Conservation (phyloP, 1,140 invertebrate species). For the Hyphantria cunea region DNA sequence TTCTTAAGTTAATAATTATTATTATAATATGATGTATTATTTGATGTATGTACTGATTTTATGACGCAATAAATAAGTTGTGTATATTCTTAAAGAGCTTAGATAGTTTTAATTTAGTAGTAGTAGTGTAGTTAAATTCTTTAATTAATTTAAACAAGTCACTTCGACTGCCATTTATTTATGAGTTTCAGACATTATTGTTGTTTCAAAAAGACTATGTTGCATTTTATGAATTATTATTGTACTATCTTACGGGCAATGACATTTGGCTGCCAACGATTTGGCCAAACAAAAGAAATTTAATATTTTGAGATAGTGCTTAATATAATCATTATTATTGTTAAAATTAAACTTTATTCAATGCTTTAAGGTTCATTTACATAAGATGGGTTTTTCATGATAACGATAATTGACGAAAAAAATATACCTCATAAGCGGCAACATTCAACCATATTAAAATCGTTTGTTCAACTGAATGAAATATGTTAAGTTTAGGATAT, state of each 20-base stretch:
- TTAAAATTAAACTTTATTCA: constrained; percentile 7
- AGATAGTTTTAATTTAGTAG: constrained; percentile 22
- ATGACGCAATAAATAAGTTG: no score
- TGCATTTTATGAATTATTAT: constrained; percentile 5
- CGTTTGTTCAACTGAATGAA: no score
- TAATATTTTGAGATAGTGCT: neutral
- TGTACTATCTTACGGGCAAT: constrained; percentile 11
- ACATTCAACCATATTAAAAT: no score
- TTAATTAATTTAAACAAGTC: constrained; percentile 14
- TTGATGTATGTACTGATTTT: no score
- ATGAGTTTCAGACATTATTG: constrained; percentile 24
- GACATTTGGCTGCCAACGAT: constrained; percentile 2
- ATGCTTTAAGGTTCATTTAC: constrained; percentile 9
- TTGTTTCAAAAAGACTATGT: constrained; percentile 25
- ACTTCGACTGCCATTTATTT: constrained; percentile 32
- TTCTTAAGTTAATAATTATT: no score
- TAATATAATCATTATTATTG: constrained; percentile 8
- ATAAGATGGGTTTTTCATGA: no score
- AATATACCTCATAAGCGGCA: no score
- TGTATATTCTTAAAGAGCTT: no score
- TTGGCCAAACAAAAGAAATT: constrained; percentile 21
- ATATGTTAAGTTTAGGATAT: no score
- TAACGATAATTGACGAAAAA: no score
- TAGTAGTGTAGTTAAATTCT: constrained; percentile 13
- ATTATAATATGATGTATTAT: no score